Conservation (phyloP, 2,113 vertebrate species). For the Fulica atra region DNA sequence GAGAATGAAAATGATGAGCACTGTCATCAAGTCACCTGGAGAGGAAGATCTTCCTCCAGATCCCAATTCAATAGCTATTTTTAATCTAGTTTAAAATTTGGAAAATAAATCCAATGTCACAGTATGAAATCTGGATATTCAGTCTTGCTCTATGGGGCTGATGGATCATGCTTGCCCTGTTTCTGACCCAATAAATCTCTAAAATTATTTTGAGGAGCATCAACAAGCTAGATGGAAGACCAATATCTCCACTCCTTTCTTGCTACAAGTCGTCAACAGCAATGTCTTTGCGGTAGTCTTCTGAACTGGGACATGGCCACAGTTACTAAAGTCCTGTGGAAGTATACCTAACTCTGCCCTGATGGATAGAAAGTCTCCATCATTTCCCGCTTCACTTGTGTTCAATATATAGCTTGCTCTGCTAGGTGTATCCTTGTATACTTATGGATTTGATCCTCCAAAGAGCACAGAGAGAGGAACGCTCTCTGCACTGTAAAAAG, state of each 20-base stretch:
- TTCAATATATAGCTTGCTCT: not conserved
- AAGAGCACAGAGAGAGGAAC: not conserved
- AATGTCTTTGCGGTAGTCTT: not conserved
- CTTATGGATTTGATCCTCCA: not conserved
- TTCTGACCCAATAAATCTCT: not conserved
- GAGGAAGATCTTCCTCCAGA: not conserved
- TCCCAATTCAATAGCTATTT: not conserved
- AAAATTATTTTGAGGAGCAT: not conserved
- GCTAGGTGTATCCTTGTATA: not conserved
- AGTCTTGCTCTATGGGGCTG: not conserved
- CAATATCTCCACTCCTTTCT: not conserved
- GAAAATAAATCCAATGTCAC: not conserved
- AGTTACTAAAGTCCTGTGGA: not conserved
- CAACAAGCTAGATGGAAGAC: not conserved
- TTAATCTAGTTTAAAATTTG: not conserved
- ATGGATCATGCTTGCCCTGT: not conserved
- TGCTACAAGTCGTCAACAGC: not conserved
- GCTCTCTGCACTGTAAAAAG: not conserved
- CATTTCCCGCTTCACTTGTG: not conserved
- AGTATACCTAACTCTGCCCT: not conserved
- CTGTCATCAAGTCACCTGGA: not conserved
- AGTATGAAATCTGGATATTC: not conserved
- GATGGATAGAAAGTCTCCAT: not conserved
- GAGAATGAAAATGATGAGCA: accelerated
- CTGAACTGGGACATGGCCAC: not conserved